Percentiles rank a stretch among this genome's conserved stretches.
These are phyloP conservation scores for Tachypleus tridentatus DNA, from an alignment of 1,140 invertebrate genomes.

Conservation along the genomic window DNA sequence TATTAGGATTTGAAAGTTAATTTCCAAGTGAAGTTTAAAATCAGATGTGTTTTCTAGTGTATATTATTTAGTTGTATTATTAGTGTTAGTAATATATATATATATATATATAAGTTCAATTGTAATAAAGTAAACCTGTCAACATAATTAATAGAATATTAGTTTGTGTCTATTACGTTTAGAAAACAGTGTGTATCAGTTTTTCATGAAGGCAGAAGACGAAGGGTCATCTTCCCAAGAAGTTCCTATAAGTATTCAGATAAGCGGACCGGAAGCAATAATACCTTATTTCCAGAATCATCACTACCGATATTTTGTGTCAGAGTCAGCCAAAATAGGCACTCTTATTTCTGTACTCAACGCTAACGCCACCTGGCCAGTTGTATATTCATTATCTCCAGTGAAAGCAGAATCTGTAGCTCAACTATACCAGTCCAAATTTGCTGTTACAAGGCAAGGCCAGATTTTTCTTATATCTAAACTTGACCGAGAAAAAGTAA, in stretches of 20 bases:
- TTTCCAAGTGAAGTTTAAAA: no score
- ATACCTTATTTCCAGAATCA: no score
- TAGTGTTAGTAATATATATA: no score
- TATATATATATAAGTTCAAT: no score
- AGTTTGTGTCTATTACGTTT: conserved; percentile 45
- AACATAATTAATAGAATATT: conserved; percentile 26
- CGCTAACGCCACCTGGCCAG: conserved; percentile 60
- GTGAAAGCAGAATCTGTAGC: conserved; percentile 43
- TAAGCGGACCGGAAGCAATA: conserved; percentile 53
- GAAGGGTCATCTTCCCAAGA: no score
- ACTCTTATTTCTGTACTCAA: conserved; percentile 33
- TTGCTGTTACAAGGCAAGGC: conserved; percentile 58
- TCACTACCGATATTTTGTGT: no score
- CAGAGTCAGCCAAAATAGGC: conserved; percentile 33
- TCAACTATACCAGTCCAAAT: conserved; percentile 55
- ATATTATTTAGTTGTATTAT: no score
- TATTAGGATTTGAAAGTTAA: no score
- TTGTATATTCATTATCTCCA: conserved; percentile 51
- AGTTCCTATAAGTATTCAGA: conserved; percentile 60
- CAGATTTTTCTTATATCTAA: conserved; percentile 52
- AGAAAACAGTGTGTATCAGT: conserved; percentile 57
- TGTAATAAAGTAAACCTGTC: no score
- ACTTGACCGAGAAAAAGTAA: conserved; percentile 60
- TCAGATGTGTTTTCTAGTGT: no score
- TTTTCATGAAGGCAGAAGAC: conserved; percentile 60